Base-by-base conservation (phyloP, 2,888 invertebrate genomes). In the Pilophorus perplexus region DNA sequence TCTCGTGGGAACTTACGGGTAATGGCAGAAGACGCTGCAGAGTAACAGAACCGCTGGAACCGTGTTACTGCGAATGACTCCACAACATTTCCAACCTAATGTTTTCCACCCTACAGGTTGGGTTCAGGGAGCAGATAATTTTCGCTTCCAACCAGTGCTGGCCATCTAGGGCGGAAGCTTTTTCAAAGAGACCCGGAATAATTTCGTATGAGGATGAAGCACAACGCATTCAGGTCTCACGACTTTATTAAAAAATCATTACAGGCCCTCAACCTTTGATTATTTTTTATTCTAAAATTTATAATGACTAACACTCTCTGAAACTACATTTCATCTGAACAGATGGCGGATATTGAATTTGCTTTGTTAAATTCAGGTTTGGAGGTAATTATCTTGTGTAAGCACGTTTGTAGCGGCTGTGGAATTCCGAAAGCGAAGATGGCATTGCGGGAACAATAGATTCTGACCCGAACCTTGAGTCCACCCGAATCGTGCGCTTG, bases 51-150 rank as follows among this genome's bases (percentile, higher is more conserved):
- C 25, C 46, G 5, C 46, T 4, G 44, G 44, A 44, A 44, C 37
- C 55, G 55, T 22, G 55, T 55, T 55, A 55, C 55, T 38, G 55
- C 55, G 33, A 23, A 55, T 55, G 55, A 55, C 55, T 55, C 55
- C 38, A 38, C 55, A 55, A 55, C 55, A 55, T 55, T 55, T 55
- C 10, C 55, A 23, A 22, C 20, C 55, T 55, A 55, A 55, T 38
- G 55, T 55, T 55, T 46, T 23, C 23, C 46, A n/a, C n/a, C n/a
- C n/a, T n/a, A n/a, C n/a, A n/a, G n/a, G n/a, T n/a, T n/a, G 14
- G 44, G 44, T 12, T 44, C 18, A 2, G 18, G 1, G 10, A 16
- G 44, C 16, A 12, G 12, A 4, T 18, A 38, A 2, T 38, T 3
- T 38, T 38, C 14, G n/a, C n/a, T n/a, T n/a, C n/a, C n/a, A n/a